phyloP scores from a whole-genome alignment of 2,113 vertebrate species.

The Montifringilla adamsi region DNA sequence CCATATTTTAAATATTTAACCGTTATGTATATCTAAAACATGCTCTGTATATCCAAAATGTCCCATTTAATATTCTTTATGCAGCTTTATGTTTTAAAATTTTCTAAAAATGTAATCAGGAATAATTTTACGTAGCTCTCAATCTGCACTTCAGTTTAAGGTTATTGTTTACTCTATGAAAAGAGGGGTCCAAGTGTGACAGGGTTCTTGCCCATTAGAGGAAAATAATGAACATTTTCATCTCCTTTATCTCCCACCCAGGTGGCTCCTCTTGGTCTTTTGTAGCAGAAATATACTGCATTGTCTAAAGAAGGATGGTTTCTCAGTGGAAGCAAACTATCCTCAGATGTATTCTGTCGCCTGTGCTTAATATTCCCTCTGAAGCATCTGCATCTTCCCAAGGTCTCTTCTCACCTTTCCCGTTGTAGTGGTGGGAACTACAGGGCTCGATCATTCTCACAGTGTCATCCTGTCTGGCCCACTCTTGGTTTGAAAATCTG shows the following conservation, averaged over 20 bases:
- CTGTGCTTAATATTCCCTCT: background rate
- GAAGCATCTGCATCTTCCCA: background rate
- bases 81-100: background rate
- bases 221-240: background rate
- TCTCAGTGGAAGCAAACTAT: background rate
- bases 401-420: conserved; percentile 14
- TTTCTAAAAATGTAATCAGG: background rate
- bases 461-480: conserved; percentile 64
- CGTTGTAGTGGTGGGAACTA: conserved; percentile 26
- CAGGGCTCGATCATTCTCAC: conserved; percentile 52
- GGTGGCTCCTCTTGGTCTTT: background rate
- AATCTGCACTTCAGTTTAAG: background rate
- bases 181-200: background rate
- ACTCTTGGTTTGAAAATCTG: conserved; percentile 44
- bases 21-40: background rate
- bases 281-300: background rate
- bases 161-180: background rate
- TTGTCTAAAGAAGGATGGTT: background rate
- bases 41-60: background rate
- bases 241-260: background rate
- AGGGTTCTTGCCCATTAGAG: background rate
- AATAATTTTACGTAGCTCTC: background rate
- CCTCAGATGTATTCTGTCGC: background rate
- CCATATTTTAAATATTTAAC: background rate
- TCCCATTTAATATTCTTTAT: background rate